Conservation (phyloP, 2,888 invertebrate genomes). For the Chelonus formosanus region DNA sequence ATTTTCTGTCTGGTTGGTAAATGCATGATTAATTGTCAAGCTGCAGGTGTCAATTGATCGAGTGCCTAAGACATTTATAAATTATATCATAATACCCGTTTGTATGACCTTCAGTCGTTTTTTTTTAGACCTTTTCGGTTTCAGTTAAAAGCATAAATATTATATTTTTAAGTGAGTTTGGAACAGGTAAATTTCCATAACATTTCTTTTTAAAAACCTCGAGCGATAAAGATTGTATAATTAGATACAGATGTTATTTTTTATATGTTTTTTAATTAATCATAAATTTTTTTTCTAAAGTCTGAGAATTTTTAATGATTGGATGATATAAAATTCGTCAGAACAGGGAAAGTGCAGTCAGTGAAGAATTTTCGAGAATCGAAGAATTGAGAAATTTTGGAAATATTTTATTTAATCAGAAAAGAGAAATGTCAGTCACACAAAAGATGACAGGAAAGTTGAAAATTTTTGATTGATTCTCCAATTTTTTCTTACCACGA, state of each 20-base stretch:
- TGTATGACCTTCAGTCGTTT: conserved; percentile 31
- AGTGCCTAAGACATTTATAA: conserved; percentile 14
- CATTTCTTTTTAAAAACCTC: too few relatives aligned
- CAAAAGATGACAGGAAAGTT: neutral
- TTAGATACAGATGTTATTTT: too few relatives aligned
- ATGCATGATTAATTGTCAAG: conserved; percentile 23
- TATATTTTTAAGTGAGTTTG: neutral
- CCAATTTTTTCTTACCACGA: conserved; percentile 58
- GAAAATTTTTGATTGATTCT: conserved; percentile 19
- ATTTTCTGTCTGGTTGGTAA: neutral
- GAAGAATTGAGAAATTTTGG: too few relatives aligned
- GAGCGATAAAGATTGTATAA: too few relatives aligned
- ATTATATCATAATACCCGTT: conserved; percentile 15
- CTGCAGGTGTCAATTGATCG: conserved; percentile 21
- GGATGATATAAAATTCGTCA: too few relatives aligned
- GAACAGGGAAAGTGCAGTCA: too few relatives aligned
- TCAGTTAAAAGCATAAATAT: conserved; percentile 29
- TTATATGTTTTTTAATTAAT: too few relatives aligned
- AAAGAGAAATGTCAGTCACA: neutral
- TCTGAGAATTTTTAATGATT: too few relatives aligned
- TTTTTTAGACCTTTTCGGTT: conserved; percentile 25
- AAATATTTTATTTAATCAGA: conserved; percentile 18
- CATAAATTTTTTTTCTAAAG: too few relatives aligned
- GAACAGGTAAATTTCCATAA: too few relatives aligned
- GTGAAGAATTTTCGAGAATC: too few relatives aligned